Base-by-base conservation (phyloP, 2,113 vertebrate genomes). In the Channa argus region DNA sequence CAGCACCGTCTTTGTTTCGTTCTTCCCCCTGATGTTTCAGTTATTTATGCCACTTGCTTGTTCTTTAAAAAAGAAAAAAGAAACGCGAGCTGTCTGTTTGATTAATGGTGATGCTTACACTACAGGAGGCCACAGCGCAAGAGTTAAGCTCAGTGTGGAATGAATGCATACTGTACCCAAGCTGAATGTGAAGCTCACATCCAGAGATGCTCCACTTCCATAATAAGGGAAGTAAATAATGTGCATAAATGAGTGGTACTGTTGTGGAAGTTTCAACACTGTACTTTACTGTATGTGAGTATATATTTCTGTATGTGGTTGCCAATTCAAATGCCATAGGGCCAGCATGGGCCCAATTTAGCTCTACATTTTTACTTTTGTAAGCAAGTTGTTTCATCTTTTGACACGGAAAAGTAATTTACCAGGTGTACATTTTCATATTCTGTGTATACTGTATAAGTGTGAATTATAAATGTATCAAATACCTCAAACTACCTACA, bases 1-100 rank as follows among this genome's bases (percentile, higher is more conserved):
- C 64, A 74, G 39, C 51, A 38, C 13, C 41, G 41, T 77, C 45
- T 71, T 66, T 59, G 63, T 43, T 37, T 2, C 36, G 13, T 8
- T 46, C 13, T 56, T 72, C 59, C 36, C 65, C 66, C 59, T 75
- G 72, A 87, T 89, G 79, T 81, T 89, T 84, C 62, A 59, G 77
- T 87, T 91, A 90, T 91, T 91, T 89, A 89, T 88, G 71, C 69
- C 84, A 88, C 80, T 86, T 89, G 74, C 77, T 81, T 79, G 45
- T 82, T 46, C 45, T 54, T 51, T 74, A 75, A 77, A 63, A 69
- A 11, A 6, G 45, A 11, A n/a, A 74, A 74, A 85, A 75, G 74
- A 63, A 69, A 11, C 8, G 45, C 13, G 14, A 74, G 77, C 84
- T 90, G 87, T 76, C 89, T 47, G 67, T 87, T 83, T 94, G 86